These are phyloP conservation scores for Chironomus striatipennis DNA, from an alignment of 1,140 invertebrate genomes.

Conservation along the genomic window DNA sequence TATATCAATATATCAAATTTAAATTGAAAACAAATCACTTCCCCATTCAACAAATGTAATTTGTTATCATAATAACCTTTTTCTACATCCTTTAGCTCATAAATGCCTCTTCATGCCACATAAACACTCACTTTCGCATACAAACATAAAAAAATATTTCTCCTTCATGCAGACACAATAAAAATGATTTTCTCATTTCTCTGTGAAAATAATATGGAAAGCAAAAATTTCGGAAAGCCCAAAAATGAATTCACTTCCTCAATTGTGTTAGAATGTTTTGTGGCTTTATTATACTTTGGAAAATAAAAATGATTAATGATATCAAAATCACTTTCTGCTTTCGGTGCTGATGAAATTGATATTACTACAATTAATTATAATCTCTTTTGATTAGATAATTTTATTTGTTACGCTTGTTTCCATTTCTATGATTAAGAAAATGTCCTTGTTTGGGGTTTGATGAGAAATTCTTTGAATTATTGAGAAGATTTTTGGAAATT, in stretches of 20 bases:
- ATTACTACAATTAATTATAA: too few species aligned
- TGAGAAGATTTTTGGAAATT: too few species aligned
- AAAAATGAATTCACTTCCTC: conserved; percentile 7
- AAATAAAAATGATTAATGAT: conserved; percentile 9
- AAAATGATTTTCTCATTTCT: too few species aligned
- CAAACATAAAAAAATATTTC: neutral
- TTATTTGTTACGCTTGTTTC: too few species aligned
- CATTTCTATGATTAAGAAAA: too few species aligned
- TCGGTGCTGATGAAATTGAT: too few species aligned
- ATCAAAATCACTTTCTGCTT: neutral
- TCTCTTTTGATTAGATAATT: too few species aligned
- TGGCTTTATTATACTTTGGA: neutral
- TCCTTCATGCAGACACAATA: too few species aligned
- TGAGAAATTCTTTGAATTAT: too few species aligned
- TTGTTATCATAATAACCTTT: neutral
- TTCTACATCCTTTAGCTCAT: neutral
- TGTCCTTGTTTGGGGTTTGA: too few species aligned
- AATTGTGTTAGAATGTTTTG: conserved; percentile 1
- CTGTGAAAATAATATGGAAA: too few species aligned
- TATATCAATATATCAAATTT: neutral
- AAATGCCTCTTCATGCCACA: neutral
- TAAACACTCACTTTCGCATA: neutral
- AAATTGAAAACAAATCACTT: neutral
- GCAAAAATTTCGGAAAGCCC: neutral
- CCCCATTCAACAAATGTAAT: conserved; percentile 1